phyloP scores from a whole-genome alignment of 2,888 invertebrate genomes.

The Drosophila flavopinicola region DNA sequence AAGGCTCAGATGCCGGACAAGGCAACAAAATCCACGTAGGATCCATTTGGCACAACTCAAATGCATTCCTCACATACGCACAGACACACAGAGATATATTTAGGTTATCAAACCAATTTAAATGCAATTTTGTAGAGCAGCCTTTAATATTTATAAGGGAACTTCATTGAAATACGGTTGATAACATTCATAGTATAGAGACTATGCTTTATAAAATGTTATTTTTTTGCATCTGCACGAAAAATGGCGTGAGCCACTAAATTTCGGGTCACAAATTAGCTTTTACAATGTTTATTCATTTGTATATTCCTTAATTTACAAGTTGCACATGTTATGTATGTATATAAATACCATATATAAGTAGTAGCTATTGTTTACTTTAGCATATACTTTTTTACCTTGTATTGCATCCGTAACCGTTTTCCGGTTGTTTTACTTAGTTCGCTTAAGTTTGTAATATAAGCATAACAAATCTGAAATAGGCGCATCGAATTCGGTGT shows the following conservation, averaged over 20 bases:
- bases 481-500: too few species aligned
- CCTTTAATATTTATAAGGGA: too few species aligned
- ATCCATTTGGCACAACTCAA: constrained; percentile 1
- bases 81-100: constrained; percentile 1
- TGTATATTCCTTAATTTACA: not conserved
- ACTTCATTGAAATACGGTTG: too few species aligned
- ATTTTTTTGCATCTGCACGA: too few species aligned
- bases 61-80: constrained; percentile 50
- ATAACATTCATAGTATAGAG: too few species aligned
- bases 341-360: constrained; percentile 2
- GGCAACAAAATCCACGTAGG: constrained; percentile 49
- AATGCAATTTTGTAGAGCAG: too few species aligned
- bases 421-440: not conserved
- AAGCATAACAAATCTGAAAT: not conserved
- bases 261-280: constrained; percentile 36
- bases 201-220: too few species aligned
- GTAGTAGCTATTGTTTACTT: constrained; percentile 3
- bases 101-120: too few species aligned
- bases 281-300: constrained; percentile 16
- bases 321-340: not conserved
- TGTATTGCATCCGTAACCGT: constrained; percentile 6
- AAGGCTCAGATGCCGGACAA: constrained; percentile 70
- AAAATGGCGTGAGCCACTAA: too few species aligned
- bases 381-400: not conserved
- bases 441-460: not conserved